Evolutionary conservation across 1,140 invertebrate genomes (phyloP).

Genomic region (Rhizoglyphus robini): DNA sequence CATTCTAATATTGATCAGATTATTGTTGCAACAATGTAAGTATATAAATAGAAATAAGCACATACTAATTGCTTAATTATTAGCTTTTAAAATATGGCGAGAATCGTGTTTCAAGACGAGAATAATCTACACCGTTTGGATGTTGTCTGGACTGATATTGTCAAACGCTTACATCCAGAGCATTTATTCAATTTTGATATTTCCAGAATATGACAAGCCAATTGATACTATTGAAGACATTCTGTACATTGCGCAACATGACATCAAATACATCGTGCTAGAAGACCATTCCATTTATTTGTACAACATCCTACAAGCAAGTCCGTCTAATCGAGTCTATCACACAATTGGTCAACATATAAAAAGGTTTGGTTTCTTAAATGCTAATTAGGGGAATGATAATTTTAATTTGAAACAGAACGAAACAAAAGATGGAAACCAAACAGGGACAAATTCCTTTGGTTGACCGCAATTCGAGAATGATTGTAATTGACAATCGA

Average conservation of each 20-base stretch:
- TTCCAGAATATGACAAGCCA: neutral
- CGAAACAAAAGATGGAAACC: too few relatives aligned
- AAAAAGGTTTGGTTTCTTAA: too few relatives aligned
- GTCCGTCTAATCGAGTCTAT: neutral
- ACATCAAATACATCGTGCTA: neutral
- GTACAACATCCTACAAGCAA: neutral
- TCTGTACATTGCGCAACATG: neutral
- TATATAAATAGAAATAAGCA: too few relatives aligned
- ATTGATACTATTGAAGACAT: constrained; percentile 1
- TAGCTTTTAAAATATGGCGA: neutral
- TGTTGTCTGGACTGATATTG: neutral
- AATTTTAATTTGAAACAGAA: too few relatives aligned
- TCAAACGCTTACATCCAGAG: neutral
- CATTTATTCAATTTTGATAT: neutral
- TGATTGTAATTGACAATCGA: neutral
- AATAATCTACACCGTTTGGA: neutral
- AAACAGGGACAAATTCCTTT: too few relatives aligned
- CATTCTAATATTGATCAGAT: too few relatives aligned
- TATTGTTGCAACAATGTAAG: neutral
- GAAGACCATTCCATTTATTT: neutral
- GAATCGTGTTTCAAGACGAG: neutral
- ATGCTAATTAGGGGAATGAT: too few relatives aligned
- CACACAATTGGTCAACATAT: too few relatives aligned
- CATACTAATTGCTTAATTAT: too few relatives aligned
- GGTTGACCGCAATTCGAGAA: too few relatives aligned